Evolutionary conservation across 2,888 invertebrate genomes (phyloP).

Genomic region (Lepidocyrtinus sp.): DNA sequence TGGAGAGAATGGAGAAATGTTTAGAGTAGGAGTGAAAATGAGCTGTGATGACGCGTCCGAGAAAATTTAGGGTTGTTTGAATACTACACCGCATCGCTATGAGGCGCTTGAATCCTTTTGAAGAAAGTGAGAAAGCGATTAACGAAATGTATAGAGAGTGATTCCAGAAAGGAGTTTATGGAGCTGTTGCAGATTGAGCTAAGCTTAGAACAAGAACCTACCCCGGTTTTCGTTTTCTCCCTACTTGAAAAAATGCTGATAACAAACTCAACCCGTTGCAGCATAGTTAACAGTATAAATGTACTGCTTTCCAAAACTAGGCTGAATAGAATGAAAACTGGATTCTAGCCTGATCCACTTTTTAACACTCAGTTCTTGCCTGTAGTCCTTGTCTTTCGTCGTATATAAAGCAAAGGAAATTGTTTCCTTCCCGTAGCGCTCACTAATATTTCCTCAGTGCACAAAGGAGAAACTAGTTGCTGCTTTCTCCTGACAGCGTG

Average conservation of each 20-base stretch:
- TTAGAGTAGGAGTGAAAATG: too few relatives aligned
- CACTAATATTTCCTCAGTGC: not conserved
- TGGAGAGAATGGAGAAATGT: too few relatives aligned
- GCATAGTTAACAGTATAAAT: too few relatives aligned
- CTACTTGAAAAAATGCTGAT: too few relatives aligned
- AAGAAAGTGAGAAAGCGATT: conserved; percentile 13
- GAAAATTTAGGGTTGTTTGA: too few relatives aligned
- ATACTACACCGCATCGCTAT: conserved; percentile 2
- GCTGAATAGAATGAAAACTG: conserved; percentile 7
- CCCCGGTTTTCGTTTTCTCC: too few relatives aligned
- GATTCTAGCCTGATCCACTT: conserved; percentile 17
- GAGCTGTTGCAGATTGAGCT: too few relatives aligned
- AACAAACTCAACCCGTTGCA: too few relatives aligned
- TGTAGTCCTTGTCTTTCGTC: not conserved
- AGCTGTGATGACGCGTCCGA: too few relatives aligned
- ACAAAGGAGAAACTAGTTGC: conserved; percentile 36
- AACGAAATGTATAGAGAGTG: not conserved
- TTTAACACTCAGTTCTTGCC: conserved; percentile 11
- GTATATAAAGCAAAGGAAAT: conserved; percentile 8
- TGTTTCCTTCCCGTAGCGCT: not conserved
- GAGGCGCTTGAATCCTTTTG: conserved; percentile 31
- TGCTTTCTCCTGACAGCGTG: conserved; percentile 34
- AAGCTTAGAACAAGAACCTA: too few relatives aligned
- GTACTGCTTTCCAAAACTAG: not conserved
- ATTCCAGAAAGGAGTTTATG: too few relatives aligned